Percentiles rank a stretch among this genome's conserved stretches.
Evolutionary conservation across 2,797 vertebrate genomes (phyloP).

Genomic region (Chromis chromis): DNA sequence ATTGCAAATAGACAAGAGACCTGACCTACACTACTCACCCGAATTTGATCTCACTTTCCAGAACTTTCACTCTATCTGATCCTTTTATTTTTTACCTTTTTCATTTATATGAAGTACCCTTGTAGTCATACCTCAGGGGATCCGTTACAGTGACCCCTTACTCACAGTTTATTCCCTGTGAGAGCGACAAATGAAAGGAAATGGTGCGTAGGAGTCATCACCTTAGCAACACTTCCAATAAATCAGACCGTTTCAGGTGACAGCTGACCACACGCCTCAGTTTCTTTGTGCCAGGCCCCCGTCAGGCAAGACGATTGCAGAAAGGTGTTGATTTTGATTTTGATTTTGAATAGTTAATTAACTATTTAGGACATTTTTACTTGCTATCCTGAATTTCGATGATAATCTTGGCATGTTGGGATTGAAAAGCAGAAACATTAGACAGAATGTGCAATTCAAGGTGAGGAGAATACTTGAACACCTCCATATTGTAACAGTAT

Average conservation of each 20-base stretch:
- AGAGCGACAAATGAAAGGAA: constrained; percentile 45
- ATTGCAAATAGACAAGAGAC: constrained; percentile 17
- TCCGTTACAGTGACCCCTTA: constrained; percentile 38
- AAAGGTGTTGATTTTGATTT: constrained; percentile 19
- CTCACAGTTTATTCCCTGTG: constrained; percentile 24
- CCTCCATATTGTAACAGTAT: too few relatives aligned
- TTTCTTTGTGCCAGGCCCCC: neutral
- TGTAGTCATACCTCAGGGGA: constrained; percentile 25
- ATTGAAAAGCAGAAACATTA: neutral
- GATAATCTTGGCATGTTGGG: neutral
- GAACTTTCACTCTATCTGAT: neutral
- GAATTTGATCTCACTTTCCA: constrained; percentile 12
- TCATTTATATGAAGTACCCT: neutral
- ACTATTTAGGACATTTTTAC: constrained; percentile 1
- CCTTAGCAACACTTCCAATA: constrained; percentile 14
- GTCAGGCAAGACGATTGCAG: neutral
- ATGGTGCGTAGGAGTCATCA: constrained; percentile 19
- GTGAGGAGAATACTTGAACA: neutral
- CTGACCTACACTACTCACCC: neutral
- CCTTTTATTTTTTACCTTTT: neutral
- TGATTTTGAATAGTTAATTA: too few relatives aligned
- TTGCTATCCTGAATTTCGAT: neutral
- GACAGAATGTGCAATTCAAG: neutral
- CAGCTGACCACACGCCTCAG: constrained; percentile 11
- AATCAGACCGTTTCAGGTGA: constrained; percentile 46